phyloP scores from a whole-genome alignment of 2,113 vertebrate species.

The Nanger granti region DNA sequence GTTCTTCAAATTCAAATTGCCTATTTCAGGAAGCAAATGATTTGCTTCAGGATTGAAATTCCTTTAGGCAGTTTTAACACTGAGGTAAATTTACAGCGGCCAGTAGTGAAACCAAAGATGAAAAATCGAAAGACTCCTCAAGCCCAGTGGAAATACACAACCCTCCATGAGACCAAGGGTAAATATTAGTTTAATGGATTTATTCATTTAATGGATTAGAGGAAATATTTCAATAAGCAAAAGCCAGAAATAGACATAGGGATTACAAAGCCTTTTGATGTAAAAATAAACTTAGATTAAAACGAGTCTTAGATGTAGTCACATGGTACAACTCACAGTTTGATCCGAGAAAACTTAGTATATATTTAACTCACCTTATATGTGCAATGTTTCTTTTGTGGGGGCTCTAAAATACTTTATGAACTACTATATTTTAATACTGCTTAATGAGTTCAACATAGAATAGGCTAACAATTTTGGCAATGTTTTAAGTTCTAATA shows the following conservation, averaged over 20 bases:
- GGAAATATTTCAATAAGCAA: background rate
- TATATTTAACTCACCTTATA: background rate
- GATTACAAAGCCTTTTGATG: background rate
- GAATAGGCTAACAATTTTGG: background rate
- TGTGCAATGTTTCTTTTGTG: background rate
- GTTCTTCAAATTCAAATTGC: background rate
- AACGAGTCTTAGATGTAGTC: background rate
- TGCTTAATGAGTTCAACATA: background rate
- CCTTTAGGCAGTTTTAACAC: background rate
- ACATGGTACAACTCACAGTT: background rate
- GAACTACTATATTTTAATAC: background rate
- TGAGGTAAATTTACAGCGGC: background rate
- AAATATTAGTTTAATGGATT: background rate
- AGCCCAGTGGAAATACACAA: background rate
- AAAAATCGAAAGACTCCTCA: background rate
- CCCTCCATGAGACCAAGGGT: background rate
- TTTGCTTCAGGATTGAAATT: background rate
- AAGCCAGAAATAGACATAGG: background rate
- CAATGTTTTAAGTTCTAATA: constrained; percentile 2
- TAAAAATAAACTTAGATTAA: constrained; percentile 23
- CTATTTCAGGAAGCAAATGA: background rate
- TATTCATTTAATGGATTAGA: background rate
- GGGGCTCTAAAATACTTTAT: background rate
- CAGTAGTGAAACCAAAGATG: background rate
- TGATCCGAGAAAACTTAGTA: background rate